These are phyloP conservation scores for Phenganax stokvisi DNA, from an alignment of 92 coral and sea anemone species.

Conservation along the genomic window DNA sequence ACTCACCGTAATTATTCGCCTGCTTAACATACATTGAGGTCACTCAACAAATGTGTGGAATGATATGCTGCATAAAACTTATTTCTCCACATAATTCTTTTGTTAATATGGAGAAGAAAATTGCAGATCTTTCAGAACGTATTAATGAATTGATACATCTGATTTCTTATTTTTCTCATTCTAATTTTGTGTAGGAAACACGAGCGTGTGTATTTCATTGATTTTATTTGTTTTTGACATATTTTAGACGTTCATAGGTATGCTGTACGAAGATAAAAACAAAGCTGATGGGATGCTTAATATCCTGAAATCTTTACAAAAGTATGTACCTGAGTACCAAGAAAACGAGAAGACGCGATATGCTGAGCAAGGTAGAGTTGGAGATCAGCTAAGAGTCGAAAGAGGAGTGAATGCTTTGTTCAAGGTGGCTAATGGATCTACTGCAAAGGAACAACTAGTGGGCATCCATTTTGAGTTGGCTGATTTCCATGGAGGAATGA, in stretches of 20 bases:
- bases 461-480: neutral
- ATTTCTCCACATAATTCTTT: too few relatives aligned
- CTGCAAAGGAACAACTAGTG: neutral
- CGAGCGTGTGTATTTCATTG: neutral
- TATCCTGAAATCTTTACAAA: neutral
- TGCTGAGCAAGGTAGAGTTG: neutral
- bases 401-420: neutral
- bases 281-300: neutral
- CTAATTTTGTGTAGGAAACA: too few relatives aligned
- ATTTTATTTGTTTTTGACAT: neutral
- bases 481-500: neutral
- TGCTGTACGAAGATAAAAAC: neutral
- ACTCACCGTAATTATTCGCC: neutral
- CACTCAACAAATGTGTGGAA: too few relatives aligned
- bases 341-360: neutral
- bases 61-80: too few relatives aligned
- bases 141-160: too few relatives aligned
- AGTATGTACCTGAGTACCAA: neutral
- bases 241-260: neutral
- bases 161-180: neutral
- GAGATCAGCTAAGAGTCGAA: neutral
- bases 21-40: neutral
- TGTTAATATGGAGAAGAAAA: too few relatives aligned
- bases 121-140: too few relatives aligned
- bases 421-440: neutral